Evolutionary conservation across 2,797 vertebrate genomes (phyloP).

Genomic region (Cryptoprocta ferox): DNA sequence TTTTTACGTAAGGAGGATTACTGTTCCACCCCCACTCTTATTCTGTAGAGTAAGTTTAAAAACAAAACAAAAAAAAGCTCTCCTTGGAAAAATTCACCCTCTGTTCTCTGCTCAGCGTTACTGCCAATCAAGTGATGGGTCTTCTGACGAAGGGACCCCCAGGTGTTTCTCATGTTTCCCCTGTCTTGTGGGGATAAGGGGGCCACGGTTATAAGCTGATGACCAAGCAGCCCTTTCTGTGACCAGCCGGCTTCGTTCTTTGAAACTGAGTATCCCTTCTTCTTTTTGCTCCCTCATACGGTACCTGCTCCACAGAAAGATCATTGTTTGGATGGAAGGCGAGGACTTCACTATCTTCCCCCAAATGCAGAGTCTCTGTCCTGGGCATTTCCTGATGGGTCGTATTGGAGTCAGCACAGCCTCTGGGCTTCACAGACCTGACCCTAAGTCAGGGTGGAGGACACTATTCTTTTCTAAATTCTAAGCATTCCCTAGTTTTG

Average conservation of each 20-base stretch:
- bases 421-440: not conserved
- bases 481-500: not conserved
- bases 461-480: not conserved
- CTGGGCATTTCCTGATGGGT: not conserved
- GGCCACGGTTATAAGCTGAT: not conserved
- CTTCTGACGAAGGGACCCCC: not conserved
- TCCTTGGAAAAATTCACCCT: not conserved
- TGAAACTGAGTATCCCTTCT: not conserved
- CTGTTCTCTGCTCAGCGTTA: not conserved
- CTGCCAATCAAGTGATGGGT: not conserved
- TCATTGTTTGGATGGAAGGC: not conserved
- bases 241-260: not conserved
- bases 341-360: not conserved
- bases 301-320: not conserved
- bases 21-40: not conserved
- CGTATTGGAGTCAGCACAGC: not conserved
- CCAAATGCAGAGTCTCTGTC: not conserved
- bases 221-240: not conserved
- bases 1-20: constrained; percentile 12
- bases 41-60: not conserved
- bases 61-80: not conserved
- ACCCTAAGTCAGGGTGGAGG: not conserved
- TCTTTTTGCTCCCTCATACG: not conserved
- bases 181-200: not conserved
- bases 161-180: not conserved